A percentile compares a stretch with the other conserved stretches of the same genome.
Conservation (phyloP, 2,797 vertebrate species). For the Microctenopoma stevenorrisi region DNA sequence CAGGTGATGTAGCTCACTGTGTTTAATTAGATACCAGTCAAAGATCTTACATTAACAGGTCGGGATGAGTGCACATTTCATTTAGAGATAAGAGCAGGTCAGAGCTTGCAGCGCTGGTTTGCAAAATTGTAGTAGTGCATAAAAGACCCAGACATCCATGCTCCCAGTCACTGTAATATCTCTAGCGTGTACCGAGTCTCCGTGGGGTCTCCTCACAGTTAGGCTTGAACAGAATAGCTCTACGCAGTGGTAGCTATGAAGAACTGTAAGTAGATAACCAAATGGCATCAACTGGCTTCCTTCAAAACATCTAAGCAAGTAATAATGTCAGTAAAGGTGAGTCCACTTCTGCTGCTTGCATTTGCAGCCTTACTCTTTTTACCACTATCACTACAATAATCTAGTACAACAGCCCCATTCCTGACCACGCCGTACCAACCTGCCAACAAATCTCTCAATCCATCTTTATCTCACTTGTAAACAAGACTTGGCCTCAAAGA, state of each 20-base stretch:
- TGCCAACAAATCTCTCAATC: not conserved
- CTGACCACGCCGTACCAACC: not conserved
- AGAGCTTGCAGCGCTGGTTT: too few species aligned
- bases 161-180: conserved; percentile 29
- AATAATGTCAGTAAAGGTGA: not conserved
- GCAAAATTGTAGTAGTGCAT: too few species aligned
- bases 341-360: not conserved
- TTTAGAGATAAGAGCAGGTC: too few species aligned
- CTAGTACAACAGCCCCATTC: not conserved
- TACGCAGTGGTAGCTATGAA: conserved; percentile 11
- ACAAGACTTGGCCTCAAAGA: not conserved
- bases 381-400: not conserved
- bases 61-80: too few species aligned
- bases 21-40: too few species aligned
- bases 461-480: not conserved
- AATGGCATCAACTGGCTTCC: conserved; percentile 25
- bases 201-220: conserved; percentile 24
- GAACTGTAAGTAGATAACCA: conserved; percentile 21
- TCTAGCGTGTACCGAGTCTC: conserved; percentile 30
- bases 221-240: conserved; percentile 39
- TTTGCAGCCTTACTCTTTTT: not conserved
- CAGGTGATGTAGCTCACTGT: too few species aligned
- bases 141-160: conserved; percentile 15
- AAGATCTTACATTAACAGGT: too few species aligned
- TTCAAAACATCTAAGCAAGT: not conserved